phyloP scores from a whole-genome alignment of 2,797 vertebrate species.

The Tokudaia muenninki region DNA sequence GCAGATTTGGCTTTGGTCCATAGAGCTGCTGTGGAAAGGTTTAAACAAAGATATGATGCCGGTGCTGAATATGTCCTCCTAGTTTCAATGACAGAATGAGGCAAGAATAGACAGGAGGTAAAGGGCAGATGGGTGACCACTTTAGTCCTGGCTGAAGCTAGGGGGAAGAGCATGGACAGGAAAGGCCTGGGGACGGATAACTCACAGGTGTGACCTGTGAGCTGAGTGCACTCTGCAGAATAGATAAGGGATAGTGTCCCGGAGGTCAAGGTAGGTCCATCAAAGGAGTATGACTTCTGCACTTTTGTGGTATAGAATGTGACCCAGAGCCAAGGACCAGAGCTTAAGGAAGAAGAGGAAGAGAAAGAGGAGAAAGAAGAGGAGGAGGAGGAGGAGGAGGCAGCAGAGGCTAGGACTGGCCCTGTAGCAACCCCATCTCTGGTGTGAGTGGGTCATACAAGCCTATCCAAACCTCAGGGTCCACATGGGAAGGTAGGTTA shows the following conservation, averaged over 20 bases:
- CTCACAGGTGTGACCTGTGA: neutral
- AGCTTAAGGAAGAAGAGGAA: neutral
- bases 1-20: neutral
- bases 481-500: neutral
- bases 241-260: neutral
- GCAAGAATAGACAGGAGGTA: neutral
- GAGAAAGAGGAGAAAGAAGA: too few relatives aligned
- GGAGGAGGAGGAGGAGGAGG: too few relatives aligned
- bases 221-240: fast-evolving
- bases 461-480: neutral
- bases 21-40: fast-evolving
- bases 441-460: neutral
- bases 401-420: neutral
- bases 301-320: fast-evolving
- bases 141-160: neutral
- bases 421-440: neutral
- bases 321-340: too few relatives aligned
- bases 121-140: neutral
- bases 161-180: neutral
- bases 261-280: neutral
- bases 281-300: neutral
- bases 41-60: neutral
- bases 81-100: neutral
- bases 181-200: neutral
- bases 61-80: fast-evolving